A percentile compares a stretch with the other conserved stretches of the same genome.
Evolutionary conservation across 2,888 invertebrate species (phyloP).

Genomic region (Cosmia trapezina): DNA sequence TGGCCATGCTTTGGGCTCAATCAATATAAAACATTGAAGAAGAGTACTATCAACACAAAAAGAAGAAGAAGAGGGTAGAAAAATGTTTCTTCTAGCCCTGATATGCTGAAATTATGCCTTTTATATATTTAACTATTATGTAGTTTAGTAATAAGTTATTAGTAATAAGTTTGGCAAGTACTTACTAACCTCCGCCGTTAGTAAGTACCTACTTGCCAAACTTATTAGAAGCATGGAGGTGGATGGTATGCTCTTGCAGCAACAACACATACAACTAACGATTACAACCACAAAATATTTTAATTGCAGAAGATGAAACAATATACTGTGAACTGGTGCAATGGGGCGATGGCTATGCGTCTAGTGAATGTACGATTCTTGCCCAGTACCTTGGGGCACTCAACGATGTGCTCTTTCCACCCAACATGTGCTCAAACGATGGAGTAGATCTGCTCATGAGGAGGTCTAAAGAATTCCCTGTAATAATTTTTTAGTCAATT

Average conservation of each 20-base stretch:
- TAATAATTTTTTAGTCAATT: conserved; percentile 74
- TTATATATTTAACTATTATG: too few species aligned
- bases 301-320: conserved; percentile 88
- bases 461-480: conserved; percentile 92
- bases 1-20: too few species aligned
- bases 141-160: too few species aligned
- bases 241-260: not conserved
- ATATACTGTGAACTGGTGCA: conserved; percentile 92
- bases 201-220: too few species aligned
- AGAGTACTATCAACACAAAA: too few species aligned
- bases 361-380: conserved; percentile 86
- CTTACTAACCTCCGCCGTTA: too few species aligned
- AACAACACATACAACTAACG: not conserved
- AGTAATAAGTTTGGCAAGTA: too few species aligned
- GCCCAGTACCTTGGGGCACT: conserved; percentile 92
- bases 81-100: too few species aligned
- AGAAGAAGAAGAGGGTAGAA: too few species aligned
- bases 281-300: conserved; percentile 13
- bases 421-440: conserved; percentile 89
- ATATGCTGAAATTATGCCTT: too few species aligned
- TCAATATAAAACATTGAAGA: too few species aligned
- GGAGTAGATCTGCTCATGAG: conserved; percentile 93
- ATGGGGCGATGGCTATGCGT: conserved; percentile 85
- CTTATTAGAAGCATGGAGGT: too few species aligned
- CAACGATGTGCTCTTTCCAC: conserved; percentile 92